Evolutionary conservation across 2,888 invertebrate species (phyloP), one percentile per base, ranked within the genome.

Genomic region (Idaea aversata): DNA sequence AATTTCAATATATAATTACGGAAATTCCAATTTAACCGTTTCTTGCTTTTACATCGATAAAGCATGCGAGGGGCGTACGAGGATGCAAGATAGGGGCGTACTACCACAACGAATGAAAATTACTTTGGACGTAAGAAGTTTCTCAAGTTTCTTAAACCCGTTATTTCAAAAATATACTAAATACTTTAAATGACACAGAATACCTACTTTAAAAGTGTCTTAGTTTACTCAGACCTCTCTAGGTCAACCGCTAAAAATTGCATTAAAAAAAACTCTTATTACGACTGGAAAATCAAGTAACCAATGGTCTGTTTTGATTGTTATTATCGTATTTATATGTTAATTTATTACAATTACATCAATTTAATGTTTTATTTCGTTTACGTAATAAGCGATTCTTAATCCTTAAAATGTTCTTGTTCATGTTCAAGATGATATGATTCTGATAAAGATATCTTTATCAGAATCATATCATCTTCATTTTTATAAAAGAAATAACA

Each of bases 1-100:
- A 47, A 47, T 47, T 47, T 47, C 47, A 47, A 25, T 7, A 47
- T 47, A 47, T 13, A 7, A 47, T 47, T 10, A 47, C 7, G 10
- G 47, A 47, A 47, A 47, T 47, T 47, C 47, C 47, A 47, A 10
- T 47, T 10, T 10, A 47, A 47, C 47, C 47, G 47, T 47, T 47
- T 47, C 47, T 7, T 47, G 47, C 47, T 47, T 7, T 47, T 7
- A 47, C 10, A 47, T 47, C 47, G 47, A 47, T 47, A 47, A 64
- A 67, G 66, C 61, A 61, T 63, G 66, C 67, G 65, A 65, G 69
- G 70, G 74, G 73, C 68, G 71, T 70, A 66, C 62, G 64, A 69
- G 74, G 68, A 72, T 75, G 70, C 71, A 77, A 47, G 47, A 65
- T 60, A 65, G 61, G 72, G 73, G 73, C 74, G 75, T 73, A 69